Percentiles rank a stretch among this genome's conserved stretches.
These are phyloP conservation scores for Lithodes maja DNA, from an alignment of 2,888 invertebrate species.

Conservation along the genomic window DNA sequence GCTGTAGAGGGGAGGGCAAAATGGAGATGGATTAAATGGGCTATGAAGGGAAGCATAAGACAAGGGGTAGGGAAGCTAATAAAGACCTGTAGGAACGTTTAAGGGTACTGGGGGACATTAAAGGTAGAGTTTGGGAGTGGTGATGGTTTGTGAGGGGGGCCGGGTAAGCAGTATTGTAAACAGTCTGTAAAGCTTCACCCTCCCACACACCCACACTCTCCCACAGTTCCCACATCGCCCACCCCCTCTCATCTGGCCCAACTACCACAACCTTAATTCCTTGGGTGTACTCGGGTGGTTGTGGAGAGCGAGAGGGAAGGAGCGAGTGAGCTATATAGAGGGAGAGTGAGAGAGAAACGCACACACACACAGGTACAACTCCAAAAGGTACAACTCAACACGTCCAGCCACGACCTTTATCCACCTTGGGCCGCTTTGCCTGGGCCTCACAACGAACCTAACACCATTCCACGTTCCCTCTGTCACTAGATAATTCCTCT, in stretches of 20 bases:
- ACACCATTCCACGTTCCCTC: conserved; percentile 1
- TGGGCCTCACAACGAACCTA: not conserved
- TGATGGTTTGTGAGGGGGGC: not conserved
- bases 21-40: not conserved
- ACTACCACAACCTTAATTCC: too few relatives aligned
- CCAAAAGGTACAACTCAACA: not conserved
- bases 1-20: not conserved
- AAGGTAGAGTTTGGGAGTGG: not conserved
- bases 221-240: too few relatives aligned
- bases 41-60: not conserved
- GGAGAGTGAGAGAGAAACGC: not conserved
- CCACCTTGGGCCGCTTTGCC: not conserved
- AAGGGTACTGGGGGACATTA: too few relatives aligned
- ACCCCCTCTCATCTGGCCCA: not conserved
- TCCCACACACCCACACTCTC: too few relatives aligned
- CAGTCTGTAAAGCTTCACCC: not conserved
- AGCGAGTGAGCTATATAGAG: not conserved
- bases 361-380: conserved; percentile 3
- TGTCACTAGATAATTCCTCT: not conserved
- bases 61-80: too few relatives aligned
- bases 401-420: not conserved
- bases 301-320: not conserved
- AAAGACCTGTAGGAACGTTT: too few relatives aligned
- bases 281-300: not conserved
- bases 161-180: not conserved